Base-by-base conservation (phyloP, 2,888 invertebrate genomes). In the Eumacrocentrus americanus region DNA sequence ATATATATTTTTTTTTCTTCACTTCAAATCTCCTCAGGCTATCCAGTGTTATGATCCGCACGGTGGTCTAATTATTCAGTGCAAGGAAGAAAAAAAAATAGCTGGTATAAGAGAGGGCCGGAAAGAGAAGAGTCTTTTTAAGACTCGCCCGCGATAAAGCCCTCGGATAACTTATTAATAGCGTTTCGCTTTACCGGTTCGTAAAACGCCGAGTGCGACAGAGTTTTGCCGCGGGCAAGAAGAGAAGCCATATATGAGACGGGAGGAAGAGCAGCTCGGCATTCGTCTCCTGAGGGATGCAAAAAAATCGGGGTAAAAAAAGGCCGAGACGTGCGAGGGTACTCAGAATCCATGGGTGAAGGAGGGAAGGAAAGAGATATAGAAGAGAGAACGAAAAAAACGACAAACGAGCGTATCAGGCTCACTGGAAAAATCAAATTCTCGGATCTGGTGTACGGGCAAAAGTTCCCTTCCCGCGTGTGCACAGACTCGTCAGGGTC, bases 341-440 rank as follows among this genome's bases (percentile, higher is more conserved):
- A 40, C 16, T 12, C 40, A 51, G 37, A 38, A 54, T 23, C n/a
- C 20, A 47, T 18, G 20, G 20, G n/a, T 7, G 16, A 34, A 18
- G 35, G 22, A 46, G 16, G 2, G 12, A 20, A 25, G 56, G 35
- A 35, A 7, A 35, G 35, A 7, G n/a, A 35, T 2, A 2, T 11
- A 35, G 9, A 40, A 25, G 40, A 29, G n/a, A 47, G 42, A 35
- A 44, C 12, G 23, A 47, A 22, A 38, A 42, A 34, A 11, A 35
- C 22, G 23, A 56, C 34, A 42, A 38, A 48, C 22, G 44, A 25
- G 42, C 50, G 35, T 44, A 55, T 50, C 23, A 23, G 20, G 25
- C 42, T 40, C 48, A 40, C 11, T 40, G 66, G 67, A 69, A 71
- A 69, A 72, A 72, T 70, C 61, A 57, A 67, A 72, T 70, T 70